Evolutionary conservation across 2,797 vertebrate genomes (phyloP).

Genomic region (Intellagama lesueurii): DNA sequence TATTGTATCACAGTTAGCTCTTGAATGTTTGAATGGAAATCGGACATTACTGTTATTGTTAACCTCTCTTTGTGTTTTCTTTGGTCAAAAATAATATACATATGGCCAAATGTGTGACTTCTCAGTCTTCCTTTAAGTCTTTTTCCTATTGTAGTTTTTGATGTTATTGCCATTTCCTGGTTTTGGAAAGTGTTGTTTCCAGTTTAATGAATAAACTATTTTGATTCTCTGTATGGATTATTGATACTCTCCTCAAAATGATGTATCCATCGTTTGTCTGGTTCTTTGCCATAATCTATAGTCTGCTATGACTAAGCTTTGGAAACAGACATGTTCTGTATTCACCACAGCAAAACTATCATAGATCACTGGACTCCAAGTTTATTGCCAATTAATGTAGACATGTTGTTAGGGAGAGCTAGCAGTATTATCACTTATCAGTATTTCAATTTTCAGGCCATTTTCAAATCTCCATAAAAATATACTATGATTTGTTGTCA

Average conservation of each 20-base stretch:
- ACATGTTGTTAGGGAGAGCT: conserved; percentile 24
- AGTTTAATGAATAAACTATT: conserved; percentile 42
- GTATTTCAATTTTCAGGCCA: conserved; percentile 11
- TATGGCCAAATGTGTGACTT: conserved; percentile 15
- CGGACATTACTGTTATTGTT: background rate
- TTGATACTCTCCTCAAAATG: conserved; percentile 41
- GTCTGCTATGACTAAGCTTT: conserved; percentile 45
- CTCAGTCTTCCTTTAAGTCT: conserved; percentile 1
- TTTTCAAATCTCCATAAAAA: conserved; percentile 35
- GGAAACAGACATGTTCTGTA: conserved; percentile 24
- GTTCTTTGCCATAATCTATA: conserved; percentile 41
- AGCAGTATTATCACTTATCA: conserved; percentile 25
- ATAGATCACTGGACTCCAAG: conserved; percentile 40
- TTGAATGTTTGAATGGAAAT: background rate
- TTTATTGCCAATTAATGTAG: conserved; percentile 40
- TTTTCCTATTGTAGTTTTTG: background rate
- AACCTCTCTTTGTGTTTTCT: conserved; percentile 16
- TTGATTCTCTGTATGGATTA: conserved; percentile 38
- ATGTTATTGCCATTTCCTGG: background rate
- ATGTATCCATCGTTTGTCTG: conserved; percentile 32
- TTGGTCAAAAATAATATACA: background rate
- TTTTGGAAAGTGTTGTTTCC: conserved; percentile 29
- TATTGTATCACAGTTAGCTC: background rate
- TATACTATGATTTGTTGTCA: background rate
- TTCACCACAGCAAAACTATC: conserved; percentile 13